Evolutionary conservation across 2,113 vertebrate species (phyloP), one percentile per base, ranked within the genome.

Genomic region (Porphyrio hochstetteri): DNA sequence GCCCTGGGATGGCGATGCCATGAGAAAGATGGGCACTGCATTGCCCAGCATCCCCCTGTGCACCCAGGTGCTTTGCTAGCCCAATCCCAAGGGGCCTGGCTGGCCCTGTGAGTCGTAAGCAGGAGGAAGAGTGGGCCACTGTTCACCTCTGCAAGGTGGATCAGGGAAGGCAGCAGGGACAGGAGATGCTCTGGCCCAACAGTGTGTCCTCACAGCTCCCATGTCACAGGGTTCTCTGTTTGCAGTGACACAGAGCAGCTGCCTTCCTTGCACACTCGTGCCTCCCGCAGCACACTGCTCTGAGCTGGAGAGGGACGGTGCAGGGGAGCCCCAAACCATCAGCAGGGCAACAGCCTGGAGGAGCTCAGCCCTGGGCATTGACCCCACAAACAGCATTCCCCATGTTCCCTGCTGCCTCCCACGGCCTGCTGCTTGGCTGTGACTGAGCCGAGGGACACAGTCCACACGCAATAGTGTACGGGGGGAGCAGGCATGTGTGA

Each of bases 251-350:
- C 75, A 80, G 33, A 82, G 53, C 81, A 72, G 70, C 59, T 7
- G 1, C 4, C 67, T 18, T 29, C 83, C 46, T 21, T 10, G 6
- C 0, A 2, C 1, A 0, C 11, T 80, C 3, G 0, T 14, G 50
- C 69, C 16, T 68, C 61, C 65, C 42, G 5, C 23, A 1, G 69
- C 35, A 7, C 0, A 2, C 64, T 33, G 68, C 61, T 64, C 77
- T 3, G 65, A 17, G 28, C 4, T 19, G 65, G 53, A 68, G 67
- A 23, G 40, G 46, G 33, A 14, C 48, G 5, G 46, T 64, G 13
- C 0, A 0, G 68, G 40, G 53, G 13, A 82, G 21, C 55, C n/a
- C 38, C 0, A 0, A 0, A 3, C 71, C 69, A 4, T 20, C 11
- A 3, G 35, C 13, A 92, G 75, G 48, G 27, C 71, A 83, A 6